Base-by-base conservation (phyloP, 23 tunicate species). In the Oikopleura vanhoeffeni region DNA sequence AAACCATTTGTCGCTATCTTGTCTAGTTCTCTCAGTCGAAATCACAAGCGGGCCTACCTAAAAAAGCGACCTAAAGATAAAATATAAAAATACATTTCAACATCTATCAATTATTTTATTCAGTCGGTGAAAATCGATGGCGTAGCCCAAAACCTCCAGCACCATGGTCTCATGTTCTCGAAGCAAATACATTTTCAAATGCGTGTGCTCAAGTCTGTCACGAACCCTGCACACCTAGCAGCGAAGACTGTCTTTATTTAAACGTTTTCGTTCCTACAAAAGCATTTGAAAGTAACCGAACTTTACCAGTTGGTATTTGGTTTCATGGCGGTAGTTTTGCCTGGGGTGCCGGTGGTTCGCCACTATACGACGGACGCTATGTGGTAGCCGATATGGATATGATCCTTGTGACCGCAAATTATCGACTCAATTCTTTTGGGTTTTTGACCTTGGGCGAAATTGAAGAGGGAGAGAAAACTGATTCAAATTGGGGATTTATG, bases 271-370 rank as follows among this genome's bases (percentile, higher is more conserved):
- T 32, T 4, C 79, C 79, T 30, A 71, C 32, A 2, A 2, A 30
- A 34, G 30, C 27, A 13, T 2, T 71, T 32, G 3, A n/a, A n/a
- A 34, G 30, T 71, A n/a, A n/a, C 2, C 79, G 79, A 71, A 71
- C 27, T 18, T 2, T 32, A 2, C 35, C 79, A 2, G 79, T 71
- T 71, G 79, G 32, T 18, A 71, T 71, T 71, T 71, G 79, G 79
- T 71, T 71, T 64, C 40, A 84, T 38, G 79, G 58, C 24, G 40
- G 83, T 3, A 28, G n/a, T 28, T 71, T 71, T 71, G 79, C 79
- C 33, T 71, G 79, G 79, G 79, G 79, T 71, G 27, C 35, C 27
- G 79, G 79, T 2, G 30, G 79, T n/a, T 71, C 79, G 35, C 79
- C 79, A 71, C 79, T 71, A 2, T 71, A 71, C 35, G 79, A 71